These are phyloP conservation scores for Lycocorax pyrrhopterus DNA, from an alignment of 2,113 vertebrate species.

Conservation along the genomic window DNA sequence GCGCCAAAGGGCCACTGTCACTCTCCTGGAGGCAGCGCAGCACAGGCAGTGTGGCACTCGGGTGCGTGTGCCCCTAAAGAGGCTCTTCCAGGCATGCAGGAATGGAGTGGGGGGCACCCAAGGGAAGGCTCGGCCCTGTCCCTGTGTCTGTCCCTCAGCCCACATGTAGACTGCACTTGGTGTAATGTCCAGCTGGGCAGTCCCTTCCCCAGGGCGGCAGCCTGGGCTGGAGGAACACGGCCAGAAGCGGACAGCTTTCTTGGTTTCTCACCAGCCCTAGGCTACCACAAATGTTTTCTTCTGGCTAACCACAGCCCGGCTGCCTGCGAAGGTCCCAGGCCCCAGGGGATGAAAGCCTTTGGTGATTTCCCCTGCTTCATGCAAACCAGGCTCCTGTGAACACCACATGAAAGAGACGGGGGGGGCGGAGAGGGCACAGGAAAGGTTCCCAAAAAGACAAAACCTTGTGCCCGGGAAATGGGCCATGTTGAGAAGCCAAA, in stretches of 20 bases:
- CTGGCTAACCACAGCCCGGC: not conserved
- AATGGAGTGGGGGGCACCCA: not conserved
- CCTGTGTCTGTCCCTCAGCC: not conserved
- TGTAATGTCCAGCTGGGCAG: accelerated
- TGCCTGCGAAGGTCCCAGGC: not conserved
- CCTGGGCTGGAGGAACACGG: accelerated
- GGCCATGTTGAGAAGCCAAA: not conserved
- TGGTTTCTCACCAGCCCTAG: not conserved
- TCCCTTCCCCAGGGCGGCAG: not conserved
- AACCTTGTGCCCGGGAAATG: not conserved
- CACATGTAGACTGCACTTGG: accelerated
- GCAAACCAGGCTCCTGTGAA: not conserved
- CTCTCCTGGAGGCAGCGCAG: accelerated
- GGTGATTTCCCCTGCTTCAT: not conserved
- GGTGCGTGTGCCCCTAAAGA: accelerated
- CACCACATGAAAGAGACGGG: not conserved
- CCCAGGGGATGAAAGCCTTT: not conserved
- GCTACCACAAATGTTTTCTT: not conserved
- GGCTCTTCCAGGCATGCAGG: not conserved
- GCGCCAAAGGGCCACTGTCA: not conserved
- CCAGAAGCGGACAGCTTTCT: not conserved
- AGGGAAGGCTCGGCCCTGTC: not conserved
- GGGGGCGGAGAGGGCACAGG: not conserved
- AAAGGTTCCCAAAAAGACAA: not conserved
- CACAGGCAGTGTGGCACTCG: accelerated